Percentiles rank a stretch among this genome's conserved stretches.
Conservation (phyloP, 2,113 vertebrate genomes). For the Salvelinus alpinus region DNA sequence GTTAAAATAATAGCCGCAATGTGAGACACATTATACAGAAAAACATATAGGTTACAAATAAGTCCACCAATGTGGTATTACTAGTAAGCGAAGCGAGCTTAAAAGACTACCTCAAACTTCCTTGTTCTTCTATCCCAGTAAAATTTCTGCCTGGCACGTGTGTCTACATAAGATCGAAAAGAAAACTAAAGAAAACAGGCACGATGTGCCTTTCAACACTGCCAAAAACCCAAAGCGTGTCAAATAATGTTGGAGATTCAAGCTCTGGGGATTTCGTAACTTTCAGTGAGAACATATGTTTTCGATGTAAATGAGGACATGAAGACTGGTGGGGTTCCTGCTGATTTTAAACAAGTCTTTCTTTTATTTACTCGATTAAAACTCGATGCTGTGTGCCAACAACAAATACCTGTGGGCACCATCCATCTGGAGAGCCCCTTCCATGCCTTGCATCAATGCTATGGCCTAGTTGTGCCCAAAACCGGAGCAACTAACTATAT, state of each 20-base stretch:
- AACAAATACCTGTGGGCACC: background rate
- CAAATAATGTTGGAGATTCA: conserved; percentile 30
- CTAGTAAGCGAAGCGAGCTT: background rate
- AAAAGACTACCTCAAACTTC: background rate
- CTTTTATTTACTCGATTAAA: conserved; percentile 15
- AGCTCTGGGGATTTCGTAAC: conserved; percentile 46
- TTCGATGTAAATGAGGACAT: conserved; percentile 49
- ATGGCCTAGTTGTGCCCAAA: background rate
- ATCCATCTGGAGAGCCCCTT: background rate
- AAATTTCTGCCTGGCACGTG: conserved; percentile 6
- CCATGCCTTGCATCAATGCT: background rate
- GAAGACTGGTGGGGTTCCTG: conserved; percentile 22
- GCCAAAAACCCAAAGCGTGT: conserved; percentile 33
- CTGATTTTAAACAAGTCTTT: conserved; percentile 27
- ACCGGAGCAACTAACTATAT: background rate
- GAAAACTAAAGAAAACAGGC: conserved; percentile 29
- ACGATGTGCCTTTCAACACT: conserved; percentile 15
- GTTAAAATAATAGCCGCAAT: background rate
- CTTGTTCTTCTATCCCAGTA: background rate
- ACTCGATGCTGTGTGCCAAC: background rate
- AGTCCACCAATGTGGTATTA: background rate
- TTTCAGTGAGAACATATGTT: conserved; percentile 53
- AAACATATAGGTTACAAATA: background rate
- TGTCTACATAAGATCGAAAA: conserved; percentile 32
- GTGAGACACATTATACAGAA: background rate